Evolutionary conservation across 2,888 invertebrate species (phyloP).

Genomic region (Agrilus biguttatus): DNA sequence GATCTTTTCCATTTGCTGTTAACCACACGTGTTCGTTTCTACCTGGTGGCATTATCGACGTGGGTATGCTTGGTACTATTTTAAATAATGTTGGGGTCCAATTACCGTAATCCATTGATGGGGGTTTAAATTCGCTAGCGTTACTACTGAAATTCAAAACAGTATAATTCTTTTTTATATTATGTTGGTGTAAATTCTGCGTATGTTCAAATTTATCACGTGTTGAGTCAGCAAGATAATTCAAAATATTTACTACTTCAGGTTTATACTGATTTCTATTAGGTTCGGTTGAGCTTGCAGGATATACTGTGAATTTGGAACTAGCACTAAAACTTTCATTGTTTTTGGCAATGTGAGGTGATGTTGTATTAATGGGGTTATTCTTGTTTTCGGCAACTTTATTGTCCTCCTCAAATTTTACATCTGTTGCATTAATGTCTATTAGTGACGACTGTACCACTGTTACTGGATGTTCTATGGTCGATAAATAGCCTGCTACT

Average conservation of each 20-base stretch:
- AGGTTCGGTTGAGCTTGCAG: too few species aligned
- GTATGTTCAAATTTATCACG: not conserved
- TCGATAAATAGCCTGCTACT: slow-evolving; percentile 51
- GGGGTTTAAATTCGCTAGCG: slow-evolving; percentile 15
- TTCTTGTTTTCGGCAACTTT: too few species aligned
- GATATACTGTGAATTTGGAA: too few species aligned
- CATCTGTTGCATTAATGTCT: not conserved
- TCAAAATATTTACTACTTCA: too few species aligned
- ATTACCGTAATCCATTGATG: slow-evolving; percentile 18
- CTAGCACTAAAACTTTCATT: too few species aligned
- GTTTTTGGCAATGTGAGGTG: too few species aligned
- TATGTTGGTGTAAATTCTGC: slow-evolving; percentile 1
- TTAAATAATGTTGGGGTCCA: slow-evolving; percentile 15
- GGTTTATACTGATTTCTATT: too few species aligned
- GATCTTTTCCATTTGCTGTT: slow-evolving; percentile 9
- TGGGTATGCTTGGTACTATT: slow-evolving; percentile 9
- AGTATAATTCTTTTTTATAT: slow-evolving; percentile 3
- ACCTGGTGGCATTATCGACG: slow-evolving; percentile 20
- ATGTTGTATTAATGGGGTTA: too few species aligned
- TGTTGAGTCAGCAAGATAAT: too few species aligned
- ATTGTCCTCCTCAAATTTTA: too few species aligned
- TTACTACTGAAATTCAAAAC: slow-evolving; percentile 6
- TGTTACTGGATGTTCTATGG: slow-evolving; percentile 57
- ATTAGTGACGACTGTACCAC: slow-evolving; percentile 49
- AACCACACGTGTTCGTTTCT: slow-evolving; percentile 20